These are phyloP conservation scores for Cygnus buccinator DNA, from an alignment of 2,113 vertebrate genomes.

Conservation along the genomic window DNA sequence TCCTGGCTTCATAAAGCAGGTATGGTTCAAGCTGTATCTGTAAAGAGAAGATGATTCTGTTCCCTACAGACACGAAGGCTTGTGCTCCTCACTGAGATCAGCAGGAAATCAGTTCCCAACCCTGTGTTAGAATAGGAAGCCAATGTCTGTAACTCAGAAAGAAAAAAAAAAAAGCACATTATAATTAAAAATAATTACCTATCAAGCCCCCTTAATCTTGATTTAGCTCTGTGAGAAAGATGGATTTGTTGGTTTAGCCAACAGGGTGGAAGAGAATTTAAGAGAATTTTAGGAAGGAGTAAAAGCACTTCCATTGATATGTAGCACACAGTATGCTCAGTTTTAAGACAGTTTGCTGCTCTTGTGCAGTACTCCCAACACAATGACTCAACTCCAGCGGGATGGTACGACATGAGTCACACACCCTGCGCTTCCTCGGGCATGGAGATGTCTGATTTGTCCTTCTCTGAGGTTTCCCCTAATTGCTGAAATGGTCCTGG, in stretches of 20 bases:
- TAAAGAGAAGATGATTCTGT: not conserved
- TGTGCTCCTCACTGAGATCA: not conserved
- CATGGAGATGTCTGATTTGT: rapidly evolving
- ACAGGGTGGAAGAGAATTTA: not conserved
- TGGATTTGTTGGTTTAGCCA: not conserved
- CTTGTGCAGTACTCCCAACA: not conserved
- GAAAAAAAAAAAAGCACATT: not conserved
- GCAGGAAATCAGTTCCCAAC: not conserved
- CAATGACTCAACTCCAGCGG: not conserved
- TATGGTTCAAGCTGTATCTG: not conserved
- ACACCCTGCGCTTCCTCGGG: rapidly evolving
- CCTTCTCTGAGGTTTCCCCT: not conserved
- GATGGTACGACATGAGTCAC: not conserved
- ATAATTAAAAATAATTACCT: conserved; percentile 45
- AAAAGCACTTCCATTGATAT: not conserved
- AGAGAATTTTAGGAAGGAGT: not conserved
- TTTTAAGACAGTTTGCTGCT: not conserved
- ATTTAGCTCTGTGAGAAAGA: not conserved
- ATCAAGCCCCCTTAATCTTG: conserved; percentile 9
- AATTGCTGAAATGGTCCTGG: not conserved
- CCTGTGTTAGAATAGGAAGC: not conserved
- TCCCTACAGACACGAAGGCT: not conserved
- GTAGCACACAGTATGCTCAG: rapidly evolving
- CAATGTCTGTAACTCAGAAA: not conserved
- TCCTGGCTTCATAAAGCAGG: not conserved